Conservation (phyloP, 2,888 invertebrate genomes). For the Drosophila planitibia region DNA sequence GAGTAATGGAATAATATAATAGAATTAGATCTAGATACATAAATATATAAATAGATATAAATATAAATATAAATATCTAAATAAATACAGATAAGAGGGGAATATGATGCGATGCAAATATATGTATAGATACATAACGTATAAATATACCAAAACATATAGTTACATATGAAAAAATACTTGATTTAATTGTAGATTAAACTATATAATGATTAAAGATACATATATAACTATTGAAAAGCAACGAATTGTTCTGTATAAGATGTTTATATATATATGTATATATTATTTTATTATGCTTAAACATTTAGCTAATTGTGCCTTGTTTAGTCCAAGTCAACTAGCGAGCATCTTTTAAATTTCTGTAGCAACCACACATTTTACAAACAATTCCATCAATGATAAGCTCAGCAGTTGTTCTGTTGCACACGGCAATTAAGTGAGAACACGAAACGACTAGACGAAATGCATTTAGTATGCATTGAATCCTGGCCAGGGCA, state of each 20-base stretch:
- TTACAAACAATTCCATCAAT: constrained; percentile 4
- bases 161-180: not conserved
- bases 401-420: constrained; percentile 7
- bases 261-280: not conserved
- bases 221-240: not conserved
- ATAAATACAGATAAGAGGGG: not conserved
- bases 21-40: not conserved
- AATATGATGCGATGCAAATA: not conserved
- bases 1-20: not conserved
- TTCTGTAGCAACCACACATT: not conserved
- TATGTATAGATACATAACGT: not conserved
- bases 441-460: constrained; percentile 11
- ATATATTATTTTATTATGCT: not conserved
- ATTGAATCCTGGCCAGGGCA: constrained; percentile 36
- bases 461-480: constrained; percentile 31
- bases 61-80: not conserved
- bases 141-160: not conserved
- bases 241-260: not conserved
- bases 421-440: constrained; percentile 43
- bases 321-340: not conserved
- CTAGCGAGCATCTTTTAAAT: not conserved
- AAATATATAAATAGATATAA: not conserved
- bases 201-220: not conserved
- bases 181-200: not conserved
- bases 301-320: not conserved